Base-by-base conservation (phyloP, 37 sponge, comb jelly and placozoan species). In the Theonella swinhoei region DNA sequence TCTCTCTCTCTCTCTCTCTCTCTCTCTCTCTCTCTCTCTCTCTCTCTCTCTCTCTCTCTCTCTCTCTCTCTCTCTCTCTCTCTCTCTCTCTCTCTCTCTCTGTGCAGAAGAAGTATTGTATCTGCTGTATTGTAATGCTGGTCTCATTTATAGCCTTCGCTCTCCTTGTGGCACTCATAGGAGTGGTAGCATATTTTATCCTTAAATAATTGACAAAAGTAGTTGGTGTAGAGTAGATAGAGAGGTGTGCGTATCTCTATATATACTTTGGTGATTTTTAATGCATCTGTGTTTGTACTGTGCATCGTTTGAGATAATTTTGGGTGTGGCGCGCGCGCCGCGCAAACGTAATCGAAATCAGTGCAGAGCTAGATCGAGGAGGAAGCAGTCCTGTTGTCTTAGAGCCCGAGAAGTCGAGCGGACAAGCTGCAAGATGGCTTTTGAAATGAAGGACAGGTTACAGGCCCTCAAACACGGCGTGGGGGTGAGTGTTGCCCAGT, bases 361-460 rank as follows among this genome's bases (percentile, higher is more conserved):
- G 64, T 63, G 26, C 9, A 1, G 9, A 2, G 8, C 24, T 63
- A 28, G 64, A 11, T 63, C 26, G 8, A 28, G 24, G 64, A 63
- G 24, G 64, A 63, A n/a, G 70, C 26, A 19, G 39, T 14, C 23
- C 8, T 11, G 8, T 70, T 36, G 36, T 24, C 33, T 24, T 23
- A 34, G 36, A 28, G 8, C 9, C 8, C n/a, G 11, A 8, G 40
- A 8, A 40, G 70, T n/a, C n/a, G n/a, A n/a, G n/a, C n/a, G n/a
- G n/a, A n/a, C n/a, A n/a, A n/a, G n/a, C n/a, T n/a, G n/a, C 22
- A 68, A 36, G 72, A 87, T 87, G 88, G 88, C 88, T 33, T 74
- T 80, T 42, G 81, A 87, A 29, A 75, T 87, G 82, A 67, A 33
- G 34, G 76, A 87, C 70, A 72, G 88, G 31, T 64, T 87, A 28